Base-by-base conservation (phyloP, 2,113 vertebrate species). In the Peromyscus polionotus region DNA sequence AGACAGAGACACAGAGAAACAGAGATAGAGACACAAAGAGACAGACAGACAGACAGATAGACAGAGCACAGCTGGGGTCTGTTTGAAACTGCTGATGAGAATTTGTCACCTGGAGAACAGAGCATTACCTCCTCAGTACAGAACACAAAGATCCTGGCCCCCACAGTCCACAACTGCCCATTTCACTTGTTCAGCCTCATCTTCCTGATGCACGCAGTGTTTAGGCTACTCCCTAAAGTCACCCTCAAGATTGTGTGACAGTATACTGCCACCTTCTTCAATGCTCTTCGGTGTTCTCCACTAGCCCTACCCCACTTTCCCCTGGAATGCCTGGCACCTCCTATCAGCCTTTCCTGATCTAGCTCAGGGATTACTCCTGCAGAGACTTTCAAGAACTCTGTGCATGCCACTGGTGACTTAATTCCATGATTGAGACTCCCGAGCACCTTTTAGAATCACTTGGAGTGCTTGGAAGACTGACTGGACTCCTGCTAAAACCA, bases 391-490 rank as follows among this genome's bases (percentile, higher is more conserved):
- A 0, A 39, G 42, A 54, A 10, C 54, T 88, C 51, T 61, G 48
- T 19, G 57, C 28, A 81, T 72, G 65, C 2, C 57, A 5, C 1
- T 12, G 5, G 11, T n/a, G n/a, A 51, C n/a, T 79, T 59, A 12
- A 45, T 76, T 84, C 84, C 24, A n/a, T 33, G 48, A 65, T 1
- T 68, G 4, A 48, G 45, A 94, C 92, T 70, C 28, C 45, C 80
- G 57, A 42, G 28, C 76, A 1, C 39, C 70, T 5, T 86, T 96
- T 88, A 88, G 67, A 67, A 79, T 84, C 75, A 57, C 14, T 51
- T 92, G n/a, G 75, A 77, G 63, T 95, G 68, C 36, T 94, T 86
- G 33, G 93, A 87, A 87, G 91, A 91, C 54, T 96, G 61, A 42
- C 33, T 79, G 19, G 57, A 3, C 9, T 42, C 63, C 63, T 91